Evolutionary conservation across 2,113 vertebrate genomes (phyloP).

Genomic region (Ammospiza nelsoni): DNA sequence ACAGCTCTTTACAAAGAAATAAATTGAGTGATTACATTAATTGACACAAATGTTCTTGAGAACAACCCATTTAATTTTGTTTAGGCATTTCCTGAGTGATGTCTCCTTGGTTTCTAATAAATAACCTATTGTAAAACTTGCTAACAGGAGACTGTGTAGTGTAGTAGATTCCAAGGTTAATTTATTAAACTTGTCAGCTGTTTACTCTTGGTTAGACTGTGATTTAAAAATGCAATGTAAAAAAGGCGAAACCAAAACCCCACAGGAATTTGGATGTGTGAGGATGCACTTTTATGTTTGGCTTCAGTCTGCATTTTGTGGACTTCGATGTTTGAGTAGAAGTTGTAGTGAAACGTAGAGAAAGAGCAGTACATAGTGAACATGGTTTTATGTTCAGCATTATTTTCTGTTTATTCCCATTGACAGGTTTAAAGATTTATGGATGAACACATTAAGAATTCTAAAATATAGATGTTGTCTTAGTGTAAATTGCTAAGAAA

Average conservation of each 20-base stretch:
- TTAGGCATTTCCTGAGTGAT: slow-evolving; percentile 33
- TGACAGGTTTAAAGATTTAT: not conserved
- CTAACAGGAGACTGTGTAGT: not conserved
- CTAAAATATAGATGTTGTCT: not conserved
- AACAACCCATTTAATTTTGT: slow-evolving; percentile 53
- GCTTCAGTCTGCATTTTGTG: not conserved
- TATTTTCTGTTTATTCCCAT: not conserved
- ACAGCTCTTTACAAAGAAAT: slow-evolving; percentile 39
- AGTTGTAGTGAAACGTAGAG: not conserved
- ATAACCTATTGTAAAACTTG: slow-evolving; percentile 34
- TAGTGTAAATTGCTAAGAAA: not conserved
- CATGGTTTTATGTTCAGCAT: accelerated
- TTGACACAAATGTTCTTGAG: slow-evolving; percentile 41
- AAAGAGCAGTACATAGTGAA: not conserved
- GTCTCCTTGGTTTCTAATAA: slow-evolving; percentile 32
- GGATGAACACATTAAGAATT: not conserved
- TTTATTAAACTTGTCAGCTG: not conserved
- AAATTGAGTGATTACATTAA: slow-evolving; percentile 55
- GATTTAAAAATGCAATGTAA: not conserved
- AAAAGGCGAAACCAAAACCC: not conserved
- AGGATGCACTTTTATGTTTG: not conserved
- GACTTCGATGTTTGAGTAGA: not conserved
- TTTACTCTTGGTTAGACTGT: accelerated
- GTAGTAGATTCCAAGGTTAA: not conserved
- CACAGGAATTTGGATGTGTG: not conserved